Percentiles rank a stretch among this genome's conserved stretches.
phyloP scores from a whole-genome alignment of 2,113 vertebrate genomes.

The Cephalopholis sonnerati region DNA sequence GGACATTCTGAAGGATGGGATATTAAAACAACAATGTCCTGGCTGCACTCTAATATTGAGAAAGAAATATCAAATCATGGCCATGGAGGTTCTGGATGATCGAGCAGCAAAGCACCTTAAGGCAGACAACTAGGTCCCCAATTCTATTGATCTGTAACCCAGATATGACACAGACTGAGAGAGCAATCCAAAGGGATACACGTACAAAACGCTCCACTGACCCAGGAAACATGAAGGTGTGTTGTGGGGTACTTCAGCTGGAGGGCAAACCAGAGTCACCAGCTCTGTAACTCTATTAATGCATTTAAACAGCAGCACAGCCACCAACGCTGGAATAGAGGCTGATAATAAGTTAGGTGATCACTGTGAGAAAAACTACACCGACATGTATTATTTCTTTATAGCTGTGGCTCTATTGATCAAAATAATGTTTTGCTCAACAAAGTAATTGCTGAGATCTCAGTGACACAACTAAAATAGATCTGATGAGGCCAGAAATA shows the following conservation, averaged over 20 bases:
- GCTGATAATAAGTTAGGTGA: neutral
- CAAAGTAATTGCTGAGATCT: neutral
- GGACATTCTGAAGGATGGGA: neutral
- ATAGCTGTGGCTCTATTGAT: neutral
- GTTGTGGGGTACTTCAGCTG: constrained; percentile 1
- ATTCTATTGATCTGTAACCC: constrained; percentile 32
- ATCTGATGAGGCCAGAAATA: neutral
- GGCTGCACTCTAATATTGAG: neutral
- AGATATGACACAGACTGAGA: constrained; percentile 8
- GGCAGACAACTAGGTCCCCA: neutral
- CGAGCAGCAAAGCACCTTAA: neutral
- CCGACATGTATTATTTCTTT: neutral
- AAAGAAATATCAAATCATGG: neutral
- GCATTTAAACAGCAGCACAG: neutral
- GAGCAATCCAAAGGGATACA: neutral
- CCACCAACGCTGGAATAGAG: neutral
- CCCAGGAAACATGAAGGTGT: constrained; percentile 20
- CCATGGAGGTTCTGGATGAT: constrained; percentile 8
- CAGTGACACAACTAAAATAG: neutral
- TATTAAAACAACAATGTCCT: neutral
- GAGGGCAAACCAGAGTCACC: neutral
- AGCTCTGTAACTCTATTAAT: neutral
- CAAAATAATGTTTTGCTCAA: neutral
- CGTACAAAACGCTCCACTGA: constrained; percentile 32
- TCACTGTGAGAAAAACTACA: neutral